Percentiles rank a stretch among this genome's conserved stretches.
Evolutionary conservation across 2,888 invertebrate species (phyloP).

Genomic region (Cataglyphis livida): DNA sequence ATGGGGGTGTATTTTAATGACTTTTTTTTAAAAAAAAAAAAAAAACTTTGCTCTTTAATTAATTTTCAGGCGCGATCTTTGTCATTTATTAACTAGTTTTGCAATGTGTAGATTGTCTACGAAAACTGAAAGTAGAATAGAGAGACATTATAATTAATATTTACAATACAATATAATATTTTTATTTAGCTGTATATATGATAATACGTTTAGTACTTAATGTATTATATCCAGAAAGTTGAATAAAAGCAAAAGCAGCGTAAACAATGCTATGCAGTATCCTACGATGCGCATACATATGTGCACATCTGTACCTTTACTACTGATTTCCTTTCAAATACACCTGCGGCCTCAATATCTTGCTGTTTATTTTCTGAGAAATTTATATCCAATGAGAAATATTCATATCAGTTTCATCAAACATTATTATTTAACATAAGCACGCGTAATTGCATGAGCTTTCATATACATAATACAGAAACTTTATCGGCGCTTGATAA

Average conservation of each 20-base stretch:
- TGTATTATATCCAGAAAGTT: not conserved
- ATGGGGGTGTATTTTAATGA: conserved; percentile 1
- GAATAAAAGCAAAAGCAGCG: conserved; percentile 12
- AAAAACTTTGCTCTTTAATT: not conserved
- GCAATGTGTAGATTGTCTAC: not conserved
- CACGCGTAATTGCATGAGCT: not conserved
- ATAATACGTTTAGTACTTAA: not conserved
- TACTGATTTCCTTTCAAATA: conserved; percentile 26
- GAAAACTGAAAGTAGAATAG: not conserved
- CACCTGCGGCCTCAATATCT: conserved; percentile 7
- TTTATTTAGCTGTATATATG: not conserved
- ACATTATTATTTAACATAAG: conserved; percentile 10
- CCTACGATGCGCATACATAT: not conserved
- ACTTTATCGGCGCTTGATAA: not conserved
- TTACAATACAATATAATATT: not conserved
- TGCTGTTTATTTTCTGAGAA: conserved; percentile 10
- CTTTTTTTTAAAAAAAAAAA: not conserved
- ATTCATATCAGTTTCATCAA: not conserved
- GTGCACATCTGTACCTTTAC: not conserved
- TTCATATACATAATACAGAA: not conserved
- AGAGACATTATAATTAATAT: not conserved
- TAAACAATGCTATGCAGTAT: not conserved
- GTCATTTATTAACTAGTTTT: conserved; percentile 35
- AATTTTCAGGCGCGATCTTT: not conserved
- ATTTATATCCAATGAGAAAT: conserved; percentile 29